Percentiles rank a stretch among this genome's conserved stretches.
These are phyloP conservation scores for Callionymus lyra DNA, from an alignment of 2,113 vertebrate genomes.

Conservation along the genomic window DNA sequence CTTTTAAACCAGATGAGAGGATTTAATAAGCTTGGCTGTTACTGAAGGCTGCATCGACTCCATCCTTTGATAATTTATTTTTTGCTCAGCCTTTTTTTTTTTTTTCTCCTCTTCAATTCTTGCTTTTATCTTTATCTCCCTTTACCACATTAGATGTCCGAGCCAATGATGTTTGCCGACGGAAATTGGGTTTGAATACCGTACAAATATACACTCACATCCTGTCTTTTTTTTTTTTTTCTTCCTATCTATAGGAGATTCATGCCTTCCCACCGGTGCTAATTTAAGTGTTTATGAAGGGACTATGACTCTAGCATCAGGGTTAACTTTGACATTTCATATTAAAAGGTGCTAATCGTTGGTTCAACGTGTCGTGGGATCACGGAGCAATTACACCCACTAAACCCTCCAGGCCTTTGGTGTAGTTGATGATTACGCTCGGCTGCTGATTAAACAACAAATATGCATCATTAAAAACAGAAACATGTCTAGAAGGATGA, in stretches of 20 bases:
- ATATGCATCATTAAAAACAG: slow-evolving; percentile 4
- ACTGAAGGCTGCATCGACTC: slow-evolving; percentile 1
- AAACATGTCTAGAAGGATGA: background rate
- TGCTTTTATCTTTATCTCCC: background rate
- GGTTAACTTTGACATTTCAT: no score
- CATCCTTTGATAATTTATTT: slow-evolving; percentile 4
- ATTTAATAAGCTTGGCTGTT: slow-evolving; percentile 11
- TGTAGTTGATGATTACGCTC: background rate
- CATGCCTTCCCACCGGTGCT: background rate
- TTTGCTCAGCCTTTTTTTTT: slow-evolving; percentile 5
- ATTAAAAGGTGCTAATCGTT: background rate
- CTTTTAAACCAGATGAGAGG: slow-evolving; percentile 10
- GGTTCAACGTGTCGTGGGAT: background rate
- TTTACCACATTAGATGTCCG: background rate
- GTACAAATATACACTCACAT: no score
- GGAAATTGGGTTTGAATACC: no score
- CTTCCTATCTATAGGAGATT: no score
- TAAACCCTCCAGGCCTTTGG: background rate
- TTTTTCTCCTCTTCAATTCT: no score
- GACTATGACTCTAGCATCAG: background rate
- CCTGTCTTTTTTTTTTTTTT: no score
- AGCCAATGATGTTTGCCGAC: no score
- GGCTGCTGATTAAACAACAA: slow-evolving; percentile 3
- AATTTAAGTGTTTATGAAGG: background rate
- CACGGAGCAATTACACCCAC: slow-evolving; percentile 1